These are phyloP conservation scores for Phortica magna DNA, from an alignment of 2,888 invertebrate species.

Conservation along the genomic window DNA sequence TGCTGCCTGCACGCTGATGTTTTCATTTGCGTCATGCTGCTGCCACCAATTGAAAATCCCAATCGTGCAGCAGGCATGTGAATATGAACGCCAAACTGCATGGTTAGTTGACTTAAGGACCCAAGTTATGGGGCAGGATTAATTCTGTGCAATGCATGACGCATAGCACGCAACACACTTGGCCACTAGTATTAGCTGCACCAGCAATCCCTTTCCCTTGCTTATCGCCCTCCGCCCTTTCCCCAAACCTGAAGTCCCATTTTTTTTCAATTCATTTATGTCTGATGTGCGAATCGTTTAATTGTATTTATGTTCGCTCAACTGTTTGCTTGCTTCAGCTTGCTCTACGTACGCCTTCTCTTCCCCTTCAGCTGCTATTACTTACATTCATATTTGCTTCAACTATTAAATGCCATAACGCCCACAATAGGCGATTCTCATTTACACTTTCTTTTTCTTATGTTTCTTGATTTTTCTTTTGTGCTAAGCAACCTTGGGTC, in stretches of 20 bases:
- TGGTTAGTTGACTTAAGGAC: conserved; percentile 16
- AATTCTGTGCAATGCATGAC: too few relatives aligned
- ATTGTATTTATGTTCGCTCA: neutral
- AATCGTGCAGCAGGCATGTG: neutral
- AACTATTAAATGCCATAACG: neutral
- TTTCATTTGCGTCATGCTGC: conserved; percentile 28
- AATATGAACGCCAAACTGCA: conserved; percentile 2
- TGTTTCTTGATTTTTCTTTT: neutral
- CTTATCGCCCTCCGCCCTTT: too few relatives aligned
- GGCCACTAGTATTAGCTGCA: neutral
- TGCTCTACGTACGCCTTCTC: neutral
- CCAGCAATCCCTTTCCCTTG: too few relatives aligned
- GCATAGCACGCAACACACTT: too few relatives aligned
- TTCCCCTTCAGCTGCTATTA: neutral
- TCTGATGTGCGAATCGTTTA: neutral
- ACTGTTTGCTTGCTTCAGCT: neutral
- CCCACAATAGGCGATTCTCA: neutral
- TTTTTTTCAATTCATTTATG: too few relatives aligned
- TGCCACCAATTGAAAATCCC: neutral
- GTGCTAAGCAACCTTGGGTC: conserved; percentile 62
- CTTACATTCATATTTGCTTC: neutral
- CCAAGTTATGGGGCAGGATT: too few relatives aligned
- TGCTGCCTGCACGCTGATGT: neutral
- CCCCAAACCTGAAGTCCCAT: too few relatives aligned
- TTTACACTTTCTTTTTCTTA: neutral